A percentile compares a stretch with the other conserved stretches of the same genome.
These are phyloP conservation scores for Theristicus caerulescens DNA, from an alignment of 2,113 vertebrate species.

Conservation along the genomic window DNA sequence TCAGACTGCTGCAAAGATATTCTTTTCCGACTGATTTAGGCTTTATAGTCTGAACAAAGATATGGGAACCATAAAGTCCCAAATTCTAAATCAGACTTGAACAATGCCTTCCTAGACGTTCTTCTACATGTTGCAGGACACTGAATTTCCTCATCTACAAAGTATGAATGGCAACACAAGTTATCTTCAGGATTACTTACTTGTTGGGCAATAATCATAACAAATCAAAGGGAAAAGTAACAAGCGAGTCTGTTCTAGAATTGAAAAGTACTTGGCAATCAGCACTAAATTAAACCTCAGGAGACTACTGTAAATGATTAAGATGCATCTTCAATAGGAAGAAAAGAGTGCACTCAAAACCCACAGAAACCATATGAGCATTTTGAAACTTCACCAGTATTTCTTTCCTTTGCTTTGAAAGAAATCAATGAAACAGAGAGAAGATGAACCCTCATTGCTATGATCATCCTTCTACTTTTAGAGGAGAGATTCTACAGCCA, in stretches of 20 bases:
- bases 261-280: slow-evolving; percentile 19
- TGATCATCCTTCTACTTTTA: not conserved
- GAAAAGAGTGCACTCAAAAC: not conserved
- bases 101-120: not conserved
- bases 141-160: not conserved
- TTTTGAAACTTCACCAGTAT: not conserved
- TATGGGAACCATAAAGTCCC: not conserved
- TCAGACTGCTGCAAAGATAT: not conserved
- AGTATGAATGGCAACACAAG: not conserved
- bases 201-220: not conserved
- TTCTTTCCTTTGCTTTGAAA: not conserved
- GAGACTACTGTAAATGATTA: not conserved
- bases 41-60: not conserved
- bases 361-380: not conserved
- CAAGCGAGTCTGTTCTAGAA: not conserved
- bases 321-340: not conserved
- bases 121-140: not conserved
- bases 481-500: not conserved
- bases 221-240: slow-evolving; percentile 2
- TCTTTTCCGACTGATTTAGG: not conserved
- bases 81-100: not conserved
- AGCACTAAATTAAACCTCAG: slow-evolving; percentile 13
- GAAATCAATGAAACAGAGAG: not conserved
- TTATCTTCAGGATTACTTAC: not conserved
- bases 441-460: not conserved